Percentiles rank a stretch among this genome's conserved stretches.
phyloP scores from a whole-genome alignment of 1,140 invertebrate genomes.

The Proales similis region DNA sequence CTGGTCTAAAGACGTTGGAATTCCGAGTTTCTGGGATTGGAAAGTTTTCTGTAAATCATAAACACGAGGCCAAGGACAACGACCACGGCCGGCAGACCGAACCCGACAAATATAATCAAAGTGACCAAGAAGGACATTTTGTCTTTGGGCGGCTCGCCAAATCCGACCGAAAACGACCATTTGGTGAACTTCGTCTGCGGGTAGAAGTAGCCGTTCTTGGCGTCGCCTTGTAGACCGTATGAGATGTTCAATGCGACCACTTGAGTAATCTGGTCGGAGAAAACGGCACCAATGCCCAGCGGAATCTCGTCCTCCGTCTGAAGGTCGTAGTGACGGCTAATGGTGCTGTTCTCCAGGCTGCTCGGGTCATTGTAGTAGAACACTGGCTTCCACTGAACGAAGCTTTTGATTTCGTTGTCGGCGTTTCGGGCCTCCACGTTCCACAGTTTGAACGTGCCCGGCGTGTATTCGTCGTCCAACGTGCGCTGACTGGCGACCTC shows the following conservation, averaged over 20 bases:
- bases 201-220: slow-evolving; percentile 21
- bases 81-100: slow-evolving; percentile 24
- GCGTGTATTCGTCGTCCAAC: slow-evolving; percentile 33
- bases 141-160: slow-evolving; percentile 19
- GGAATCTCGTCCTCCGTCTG: not conserved
- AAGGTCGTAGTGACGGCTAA: slow-evolving; percentile 21
- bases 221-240: slow-evolving; percentile 19
- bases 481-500: slow-evolving; percentile 1
- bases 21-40: not conserved
- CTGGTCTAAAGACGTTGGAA: too few relatives aligned
- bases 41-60: slow-evolving; percentile 34
- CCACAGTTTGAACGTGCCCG: slow-evolving; percentile 28
- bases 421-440: not conserved
- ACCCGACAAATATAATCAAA: slow-evolving; percentile 32
- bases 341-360: slow-evolving; percentile 32
- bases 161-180: slow-evolving; percentile 35
- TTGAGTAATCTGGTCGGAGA: not conserved
- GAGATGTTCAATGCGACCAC: slow-evolving; percentile 28
- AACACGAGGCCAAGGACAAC: slow-evolving; percentile 20
- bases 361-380: slow-evolving; percentile 31
- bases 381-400: slow-evolving; percentile 34
- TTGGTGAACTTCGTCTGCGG: slow-evolving; percentile 18
- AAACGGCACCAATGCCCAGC: slow-evolving; percentile 5
- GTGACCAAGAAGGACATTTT: slow-evolving; percentile 27
- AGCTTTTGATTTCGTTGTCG: not conserved